Percentiles rank a stretch among this genome's conserved stretches.
phyloP scores from a whole-genome alignment of 2,797 vertebrate genomes.

The Sarcoramphus papa region DNA sequence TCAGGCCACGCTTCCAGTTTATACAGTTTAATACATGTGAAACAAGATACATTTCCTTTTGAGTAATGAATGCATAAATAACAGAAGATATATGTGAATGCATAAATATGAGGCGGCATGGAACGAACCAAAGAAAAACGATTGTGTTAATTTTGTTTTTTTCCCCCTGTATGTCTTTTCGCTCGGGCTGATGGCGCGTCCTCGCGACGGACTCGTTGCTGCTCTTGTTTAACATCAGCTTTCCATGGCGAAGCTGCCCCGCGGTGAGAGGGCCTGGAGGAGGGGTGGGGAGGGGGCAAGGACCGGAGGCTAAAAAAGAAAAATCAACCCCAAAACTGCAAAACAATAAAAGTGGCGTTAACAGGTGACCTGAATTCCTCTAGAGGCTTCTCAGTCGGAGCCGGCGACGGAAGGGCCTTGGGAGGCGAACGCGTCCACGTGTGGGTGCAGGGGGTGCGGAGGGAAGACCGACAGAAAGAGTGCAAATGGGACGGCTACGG shows the following conservation, averaged over 20 bases:
- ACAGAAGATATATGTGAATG: slow-evolving; percentile 66
- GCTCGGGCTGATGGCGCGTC: not conserved
- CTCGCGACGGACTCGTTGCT: not conserved
- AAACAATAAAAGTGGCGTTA: not conserved
- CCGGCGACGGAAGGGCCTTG: not conserved
- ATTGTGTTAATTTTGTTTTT: not conserved
- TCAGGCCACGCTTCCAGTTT: slow-evolving; percentile 61
- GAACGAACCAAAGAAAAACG: not conserved
- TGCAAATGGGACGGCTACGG: not conserved
- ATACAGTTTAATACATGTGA: slow-evolving; percentile 69
- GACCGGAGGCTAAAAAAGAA: not conserved
- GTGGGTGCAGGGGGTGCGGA: not conserved
- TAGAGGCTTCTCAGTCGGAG: not conserved
- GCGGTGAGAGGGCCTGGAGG: not conserved
- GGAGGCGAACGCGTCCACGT: not conserved
- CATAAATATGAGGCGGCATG: slow-evolving; percentile 56
- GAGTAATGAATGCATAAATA: slow-evolving; percentile 64
- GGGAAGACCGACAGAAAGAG: not conserved
- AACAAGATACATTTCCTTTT: slow-evolving; percentile 60
- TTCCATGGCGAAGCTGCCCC: not conserved
- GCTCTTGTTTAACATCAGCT: not conserved
- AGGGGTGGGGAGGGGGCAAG: not conserved
- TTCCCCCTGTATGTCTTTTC: not conserved
- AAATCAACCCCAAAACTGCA: not conserved
- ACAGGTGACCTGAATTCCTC: not conserved